Percentiles rank a stretch among this genome's conserved stretches.
Conservation (phyloP, 2,888 invertebrate species). For the Uropetala carovei region DNA sequence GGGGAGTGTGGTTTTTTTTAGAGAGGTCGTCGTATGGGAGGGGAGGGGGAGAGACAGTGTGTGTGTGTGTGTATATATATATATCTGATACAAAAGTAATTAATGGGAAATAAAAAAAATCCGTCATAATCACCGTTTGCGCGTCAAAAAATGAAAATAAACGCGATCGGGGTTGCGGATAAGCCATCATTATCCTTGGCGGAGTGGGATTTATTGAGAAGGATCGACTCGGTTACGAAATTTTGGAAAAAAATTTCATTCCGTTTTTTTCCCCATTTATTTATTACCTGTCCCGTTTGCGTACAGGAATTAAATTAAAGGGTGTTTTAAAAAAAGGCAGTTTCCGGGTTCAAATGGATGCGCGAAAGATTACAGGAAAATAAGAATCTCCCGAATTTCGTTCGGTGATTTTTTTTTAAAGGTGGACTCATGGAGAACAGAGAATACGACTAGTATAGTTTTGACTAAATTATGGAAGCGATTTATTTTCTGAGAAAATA, state of each 20-base stretch:
- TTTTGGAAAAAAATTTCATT: too few relatives aligned
- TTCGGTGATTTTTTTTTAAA: not conserved
- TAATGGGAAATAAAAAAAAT: constrained; percentile 21
- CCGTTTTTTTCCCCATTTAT: not conserved
- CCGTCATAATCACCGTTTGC: constrained; percentile 45
- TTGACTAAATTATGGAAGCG: too few relatives aligned
- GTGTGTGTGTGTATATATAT: too few relatives aligned
- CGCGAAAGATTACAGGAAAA: not conserved
- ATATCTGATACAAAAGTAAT: constrained; percentile 4
- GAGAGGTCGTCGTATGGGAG: not conserved
- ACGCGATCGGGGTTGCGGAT: constrained; percentile 45
- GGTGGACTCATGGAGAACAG: too few relatives aligned
- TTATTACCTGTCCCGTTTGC: constrained; percentile 14
- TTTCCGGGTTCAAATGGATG: not conserved
- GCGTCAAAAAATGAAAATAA: constrained; percentile 55
- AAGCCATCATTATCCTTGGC: constrained; percentile 29
- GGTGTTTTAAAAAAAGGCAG: constrained; percentile 24
- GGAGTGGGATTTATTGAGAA: not conserved
- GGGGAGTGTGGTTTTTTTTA: not conserved
- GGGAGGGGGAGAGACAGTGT: too few relatives aligned
- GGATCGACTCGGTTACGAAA: not conserved
- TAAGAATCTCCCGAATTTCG: not conserved
- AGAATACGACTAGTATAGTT: too few relatives aligned
- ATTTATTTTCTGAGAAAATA: too few relatives aligned
- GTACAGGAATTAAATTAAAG: constrained; percentile 54